Conservation (phyloP, 2,797 vertebrate genomes). For the Ispidina lecontei region DNA sequence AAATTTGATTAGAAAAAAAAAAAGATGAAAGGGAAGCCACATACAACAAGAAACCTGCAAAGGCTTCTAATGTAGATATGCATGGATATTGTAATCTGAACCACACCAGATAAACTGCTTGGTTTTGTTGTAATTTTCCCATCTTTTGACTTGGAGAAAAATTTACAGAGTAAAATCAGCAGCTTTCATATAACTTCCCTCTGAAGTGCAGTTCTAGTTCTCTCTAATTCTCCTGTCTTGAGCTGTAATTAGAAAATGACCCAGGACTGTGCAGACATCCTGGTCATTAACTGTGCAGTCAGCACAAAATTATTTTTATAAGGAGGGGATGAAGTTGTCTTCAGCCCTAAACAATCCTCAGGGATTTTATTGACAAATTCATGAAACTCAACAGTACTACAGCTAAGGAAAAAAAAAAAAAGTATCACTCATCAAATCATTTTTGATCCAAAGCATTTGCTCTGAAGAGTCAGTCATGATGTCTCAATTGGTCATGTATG, state of each 20-base stretch:
- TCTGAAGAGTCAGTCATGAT: not conserved
- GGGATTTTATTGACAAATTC: not conserved
- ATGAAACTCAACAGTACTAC: not conserved
- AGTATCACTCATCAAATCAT: not conserved
- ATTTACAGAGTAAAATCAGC: not conserved
- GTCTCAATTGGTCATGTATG: not conserved
- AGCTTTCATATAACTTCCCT: not conserved
- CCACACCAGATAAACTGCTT: not conserved
- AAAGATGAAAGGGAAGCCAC: not conserved
- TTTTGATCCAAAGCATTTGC: not conserved
- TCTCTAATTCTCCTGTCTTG: not conserved
- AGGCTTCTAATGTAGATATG: not conserved
- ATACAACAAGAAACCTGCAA: not conserved
- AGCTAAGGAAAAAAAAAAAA: not conserved
- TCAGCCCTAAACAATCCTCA: not conserved
- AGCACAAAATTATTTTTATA: not conserved
- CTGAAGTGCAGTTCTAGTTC: not conserved
- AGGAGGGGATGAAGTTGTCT: not conserved
- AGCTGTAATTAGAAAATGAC: conserved; percentile 12
- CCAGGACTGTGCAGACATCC: not conserved
- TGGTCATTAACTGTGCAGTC: not conserved
- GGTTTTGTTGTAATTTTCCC: conserved; percentile 1
- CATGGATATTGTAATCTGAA: not conserved
- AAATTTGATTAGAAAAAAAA: not conserved
- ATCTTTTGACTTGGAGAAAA: not conserved